A percentile compares a stretch with the other conserved stretches of the same genome.
Conservation (phyloP, 2,888 invertebrate genomes). For the Acleris literana region DNA sequence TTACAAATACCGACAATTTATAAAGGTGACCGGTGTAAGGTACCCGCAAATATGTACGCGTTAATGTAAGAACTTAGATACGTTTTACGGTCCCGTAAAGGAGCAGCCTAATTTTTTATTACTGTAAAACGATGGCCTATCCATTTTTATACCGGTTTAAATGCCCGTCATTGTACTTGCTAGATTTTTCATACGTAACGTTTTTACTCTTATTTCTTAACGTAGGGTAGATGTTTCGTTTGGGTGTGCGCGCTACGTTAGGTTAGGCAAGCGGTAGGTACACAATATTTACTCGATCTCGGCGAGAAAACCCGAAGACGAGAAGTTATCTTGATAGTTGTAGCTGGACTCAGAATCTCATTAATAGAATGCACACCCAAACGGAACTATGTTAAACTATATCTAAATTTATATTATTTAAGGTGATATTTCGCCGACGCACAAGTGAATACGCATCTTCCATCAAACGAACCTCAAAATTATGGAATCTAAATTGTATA, state of each 20-base stretch:
- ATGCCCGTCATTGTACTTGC: conserved; percentile 51
- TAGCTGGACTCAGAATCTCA: conserved; percentile 31
- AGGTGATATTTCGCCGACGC: conserved; percentile 57
- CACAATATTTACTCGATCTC: background rate
- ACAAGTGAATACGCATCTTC: conserved; percentile 67
- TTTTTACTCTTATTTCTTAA: conserved; percentile 64
- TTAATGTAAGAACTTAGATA: conserved; percentile 52
- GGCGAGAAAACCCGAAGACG: background rate
- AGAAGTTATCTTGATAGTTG: background rate
- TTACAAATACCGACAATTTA: conserved; percentile 41
- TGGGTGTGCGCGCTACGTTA: conserved; percentile 16
- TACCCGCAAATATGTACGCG: conserved; percentile 62
- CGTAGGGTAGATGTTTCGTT: conserved; percentile 45
- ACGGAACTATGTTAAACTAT: conserved; percentile 43
- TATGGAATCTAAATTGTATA: conserved; percentile 48
- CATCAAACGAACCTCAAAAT: conserved; percentile 53
- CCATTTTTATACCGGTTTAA: conserved; percentile 42
- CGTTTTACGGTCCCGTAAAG: conserved; percentile 45
- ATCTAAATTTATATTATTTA: conserved; percentile 52
- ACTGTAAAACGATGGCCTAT: conserved; percentile 49
- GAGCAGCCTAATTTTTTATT: conserved; percentile 43
- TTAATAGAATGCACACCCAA: conserved; percentile 44
- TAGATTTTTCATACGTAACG: conserved; percentile 70
- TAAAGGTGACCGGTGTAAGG: conserved; percentile 54
- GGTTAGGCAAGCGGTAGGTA: background rate